phyloP scores from a whole-genome alignment of 2,888 invertebrate species.

The Junonia oenone region DNA sequence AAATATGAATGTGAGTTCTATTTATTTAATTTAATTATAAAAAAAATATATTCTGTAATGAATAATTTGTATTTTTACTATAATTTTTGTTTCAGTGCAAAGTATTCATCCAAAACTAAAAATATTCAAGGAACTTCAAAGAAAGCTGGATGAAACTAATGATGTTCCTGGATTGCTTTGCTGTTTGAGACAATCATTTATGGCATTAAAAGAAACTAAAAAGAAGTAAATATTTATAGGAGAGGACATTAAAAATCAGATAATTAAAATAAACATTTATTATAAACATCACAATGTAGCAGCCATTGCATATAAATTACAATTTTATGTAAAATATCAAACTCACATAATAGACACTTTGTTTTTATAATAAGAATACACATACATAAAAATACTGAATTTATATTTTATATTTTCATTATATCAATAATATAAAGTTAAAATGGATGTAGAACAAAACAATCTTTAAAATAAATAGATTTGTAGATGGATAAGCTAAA shows the following conservation, averaged over 20 bases:
- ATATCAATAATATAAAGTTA: background rate
- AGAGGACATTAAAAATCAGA: constrained; percentile 2
- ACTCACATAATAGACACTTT: background rate
- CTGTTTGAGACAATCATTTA: constrained; percentile 53
- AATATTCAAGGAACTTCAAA: constrained; percentile 49
- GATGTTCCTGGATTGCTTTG: constrained; percentile 61
- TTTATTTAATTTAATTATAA: background rate
- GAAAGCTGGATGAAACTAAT: constrained; percentile 51
- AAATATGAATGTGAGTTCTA: constrained; percentile 56
- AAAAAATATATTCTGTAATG: background rate
- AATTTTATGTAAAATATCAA: constrained; percentile 3
- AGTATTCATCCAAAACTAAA: constrained; percentile 51
- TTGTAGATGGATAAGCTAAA: background rate
- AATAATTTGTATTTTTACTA: background rate
- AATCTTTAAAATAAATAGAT: background rate
- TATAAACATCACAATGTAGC: constrained; percentile 24
- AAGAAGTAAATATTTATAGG: constrained; percentile 10
- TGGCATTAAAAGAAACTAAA: constrained; percentile 13
- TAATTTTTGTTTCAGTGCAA: constrained; percentile 46
- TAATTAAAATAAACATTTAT: constrained; percentile 29
- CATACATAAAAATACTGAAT: background rate
- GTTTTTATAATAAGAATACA: background rate
- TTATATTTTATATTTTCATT: background rate
- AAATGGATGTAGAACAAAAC: background rate
- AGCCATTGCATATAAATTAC: constrained; percentile 16